Base-by-base conservation (phyloP, 2,888 invertebrate species). In the Lycaena phlaeas region DNA sequence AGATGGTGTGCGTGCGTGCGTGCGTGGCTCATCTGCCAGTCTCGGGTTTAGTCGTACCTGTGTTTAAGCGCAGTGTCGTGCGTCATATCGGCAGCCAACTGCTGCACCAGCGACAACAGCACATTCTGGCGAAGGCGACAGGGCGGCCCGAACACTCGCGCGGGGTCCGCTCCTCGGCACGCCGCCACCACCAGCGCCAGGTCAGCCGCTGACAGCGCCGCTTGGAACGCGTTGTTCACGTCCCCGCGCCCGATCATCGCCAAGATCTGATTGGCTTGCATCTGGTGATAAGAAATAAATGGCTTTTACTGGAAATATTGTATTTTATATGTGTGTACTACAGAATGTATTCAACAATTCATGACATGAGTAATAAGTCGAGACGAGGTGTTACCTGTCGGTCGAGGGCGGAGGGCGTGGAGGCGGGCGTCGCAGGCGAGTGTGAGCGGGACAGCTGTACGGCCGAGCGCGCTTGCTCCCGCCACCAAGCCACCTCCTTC, bases 71-170 rank as follows among this genome's bases (percentile, higher is more conserved):
- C 61, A 14, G 95, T 94, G 63, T 95, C 91, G 42, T 90, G 87
- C 42, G 87, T 86, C 79, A 98, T 89, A 68, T 97, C 97, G 1
- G 94, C 93, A 1, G 95, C 94, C 5, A 97, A 88, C 75, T 98
- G 97, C 70, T 98, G 97, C 56, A 98, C 93, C 17, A 98, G 88
- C 2, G 97, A 96, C 38, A 98, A 86, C 50, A 98, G 86, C 43
- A 97, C 95, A 56, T 93, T 94, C 70, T 97, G 97, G 52, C 92
- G 91, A 43, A 97, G 87, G 50, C 58, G 49, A 64, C 94, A 94
- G 10, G 89, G 87, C 50, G 87, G 86, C 5, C 88, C 87, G 76
- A 97, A 95, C 46, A 96, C 92, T 46, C 87, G 86, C 41, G 88
- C 87, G 1, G 94, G 92, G 61, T 95, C 92, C 12, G 95, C 94